A percentile compares a stretch with the other conserved stretches of the same genome.
phyloP scores from a whole-genome alignment of 2,797 vertebrate genomes.

The Leptodactylus fallax region DNA sequence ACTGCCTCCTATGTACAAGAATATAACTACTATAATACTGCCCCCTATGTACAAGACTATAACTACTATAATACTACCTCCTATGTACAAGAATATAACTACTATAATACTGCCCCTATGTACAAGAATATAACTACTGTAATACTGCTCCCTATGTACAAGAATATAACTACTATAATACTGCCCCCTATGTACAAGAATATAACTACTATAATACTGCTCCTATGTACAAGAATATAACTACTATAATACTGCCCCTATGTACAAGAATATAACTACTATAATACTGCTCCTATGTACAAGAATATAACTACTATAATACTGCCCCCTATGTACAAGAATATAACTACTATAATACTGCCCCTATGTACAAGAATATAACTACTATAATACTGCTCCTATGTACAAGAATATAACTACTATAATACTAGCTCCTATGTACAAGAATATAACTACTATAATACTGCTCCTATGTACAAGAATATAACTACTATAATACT shows the following conservation, averaged over 20 bases:
- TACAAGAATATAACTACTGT: conserved; percentile 6
- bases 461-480: conserved; percentile 2
- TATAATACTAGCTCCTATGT: neutral
- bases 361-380: neutral
- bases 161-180: conserved; percentile 17
- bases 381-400: neutral
- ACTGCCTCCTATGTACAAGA: neutral
- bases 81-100: conserved; percentile 11
- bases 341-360: conserved; percentile 10
- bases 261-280: conserved; percentile 5
- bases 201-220: conserved; percentile 3
- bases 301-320: conserved; percentile 4
- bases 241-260: conserved; percentile 4
- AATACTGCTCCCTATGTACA: conserved; percentile 4
- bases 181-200: neutral
- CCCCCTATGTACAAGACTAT: neutral
- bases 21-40: conserved; percentile 18
- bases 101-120: neutral
- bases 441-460: conserved; percentile 21
- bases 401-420: neutral
- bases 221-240: neutral
- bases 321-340: neutral
- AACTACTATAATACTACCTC: conserved; percentile 8
- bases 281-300: conserved; percentile 3
- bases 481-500: conserved; percentile 13